Conservation (phyloP, 1,140 invertebrate species). For the Heliconius melpomene region DNA sequence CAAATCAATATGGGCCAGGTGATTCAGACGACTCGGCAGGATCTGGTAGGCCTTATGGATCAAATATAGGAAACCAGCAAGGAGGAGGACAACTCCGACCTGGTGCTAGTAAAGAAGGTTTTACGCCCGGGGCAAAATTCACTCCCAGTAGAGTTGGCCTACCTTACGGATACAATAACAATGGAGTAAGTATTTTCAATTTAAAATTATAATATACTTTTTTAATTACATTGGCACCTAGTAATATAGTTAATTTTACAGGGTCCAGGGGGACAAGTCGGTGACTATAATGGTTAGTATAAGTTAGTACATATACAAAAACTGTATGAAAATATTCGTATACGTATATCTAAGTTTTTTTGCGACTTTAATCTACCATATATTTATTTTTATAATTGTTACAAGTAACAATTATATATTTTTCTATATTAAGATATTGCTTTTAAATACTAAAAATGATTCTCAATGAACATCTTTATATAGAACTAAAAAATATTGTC, state of each 20-base stretch:
- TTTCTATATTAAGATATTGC: neutral
- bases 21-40: constrained; percentile 1
- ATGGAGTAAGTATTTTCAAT: constrained; percentile 32
- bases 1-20: constrained; percentile 25
- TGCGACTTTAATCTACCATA: neutral
- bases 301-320: neutral
- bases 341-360: neutral
- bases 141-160: constrained; percentile 9
- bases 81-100: constrained; percentile 32
- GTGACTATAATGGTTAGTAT: constrained; percentile 45
- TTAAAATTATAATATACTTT: neutral
- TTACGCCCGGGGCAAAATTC: constrained; percentile 13
- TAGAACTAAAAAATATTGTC: neutral
- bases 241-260: constrained; percentile 38
- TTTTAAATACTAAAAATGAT: no score
- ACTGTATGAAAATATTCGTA: neutral
- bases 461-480: no score
- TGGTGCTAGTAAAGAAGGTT: neutral
- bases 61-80: constrained; percentile 11
- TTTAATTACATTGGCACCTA: neutral
- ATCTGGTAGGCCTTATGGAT: constrained; percentile 27
- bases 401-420: neutral
- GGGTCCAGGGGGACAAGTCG: constrained; percentile 25
- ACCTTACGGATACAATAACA: constrained; percentile 27
- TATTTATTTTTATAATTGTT: neutral